phyloP scores from a whole-genome alignment of 2,888 invertebrate species.

The Spilosoma lubricipeda region DNA sequence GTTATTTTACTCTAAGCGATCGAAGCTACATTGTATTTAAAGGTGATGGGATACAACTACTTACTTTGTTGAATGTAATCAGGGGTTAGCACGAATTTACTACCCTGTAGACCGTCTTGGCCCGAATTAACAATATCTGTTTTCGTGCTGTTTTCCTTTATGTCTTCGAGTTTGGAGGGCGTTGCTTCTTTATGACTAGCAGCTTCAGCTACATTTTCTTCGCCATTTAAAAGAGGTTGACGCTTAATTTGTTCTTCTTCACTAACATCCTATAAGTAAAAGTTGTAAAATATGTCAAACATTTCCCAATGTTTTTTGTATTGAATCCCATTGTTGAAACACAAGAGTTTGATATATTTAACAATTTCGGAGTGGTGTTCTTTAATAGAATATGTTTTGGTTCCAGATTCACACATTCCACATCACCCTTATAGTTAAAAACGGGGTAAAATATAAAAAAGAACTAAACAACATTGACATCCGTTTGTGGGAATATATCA shows the following conservation, averaged over 20 bases:
- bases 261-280: conserved; percentile 76
- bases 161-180: conserved; percentile 75
- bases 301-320: conserved; percentile 30
- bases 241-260: conserved; percentile 73
- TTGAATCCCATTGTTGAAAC: conserved; percentile 14
- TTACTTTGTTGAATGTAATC: conserved; percentile 98
- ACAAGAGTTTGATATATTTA: neutral
- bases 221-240: conserved; percentile 76
- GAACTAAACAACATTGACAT: conserved; percentile 60
- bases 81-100: conserved; percentile 94
- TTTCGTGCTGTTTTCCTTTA: conserved; percentile 76
- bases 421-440: conserved; percentile 30
- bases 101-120: conserved; percentile 66
- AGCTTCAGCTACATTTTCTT: conserved; percentile 78
- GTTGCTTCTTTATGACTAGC: conserved; percentile 74
- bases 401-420: neutral
- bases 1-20: neutral
- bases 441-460: conserved; percentile 53
- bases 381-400: neutral
- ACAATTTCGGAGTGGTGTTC: neutral
- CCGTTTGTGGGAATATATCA: conserved; percentile 85
- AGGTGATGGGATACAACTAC: conserved; percentile 63
- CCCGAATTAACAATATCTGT: conserved; percentile 74
- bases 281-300: conserved; percentile 51
- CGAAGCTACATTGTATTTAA: neutral